A percentile compares a stretch with the other conserved stretches of the same genome.
These are phyloP conservation scores for Cyrtodaria siliqua DNA, from an alignment of 2,888 invertebrate species.

Conservation along the genomic window DNA sequence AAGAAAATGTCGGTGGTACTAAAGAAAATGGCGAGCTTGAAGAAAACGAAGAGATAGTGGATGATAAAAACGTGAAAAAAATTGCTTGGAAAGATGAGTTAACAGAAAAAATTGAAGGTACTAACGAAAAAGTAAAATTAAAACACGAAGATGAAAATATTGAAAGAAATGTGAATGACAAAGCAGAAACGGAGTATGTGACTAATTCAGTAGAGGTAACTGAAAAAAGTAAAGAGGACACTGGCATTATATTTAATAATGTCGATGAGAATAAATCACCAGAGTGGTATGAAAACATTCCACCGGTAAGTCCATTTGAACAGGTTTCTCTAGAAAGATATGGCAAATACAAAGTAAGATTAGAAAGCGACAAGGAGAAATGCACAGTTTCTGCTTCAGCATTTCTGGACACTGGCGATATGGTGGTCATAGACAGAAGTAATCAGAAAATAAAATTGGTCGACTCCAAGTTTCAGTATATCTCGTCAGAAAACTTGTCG, in stretches of 20 bases:
- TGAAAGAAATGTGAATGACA: background rate
- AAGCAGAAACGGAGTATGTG: constrained; percentile 5
- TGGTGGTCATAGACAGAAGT: constrained; percentile 49
- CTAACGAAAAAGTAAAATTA: too few relatives aligned
- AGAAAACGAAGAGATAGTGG: too few relatives aligned
- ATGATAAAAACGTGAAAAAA: too few relatives aligned
- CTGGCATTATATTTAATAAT: too few relatives aligned
- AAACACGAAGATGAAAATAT: background rate
- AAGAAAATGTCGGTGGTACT: too few relatives aligned
- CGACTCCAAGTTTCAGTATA: constrained; percentile 47
- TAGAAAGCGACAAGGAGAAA: constrained; percentile 38
- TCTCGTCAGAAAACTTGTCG: constrained; percentile 43
- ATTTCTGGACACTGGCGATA: constrained; percentile 48
- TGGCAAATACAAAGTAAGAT: constrained; percentile 55
- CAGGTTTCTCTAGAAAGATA: constrained; percentile 25
- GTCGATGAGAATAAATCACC: background rate
- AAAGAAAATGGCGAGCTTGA: too few relatives aligned
- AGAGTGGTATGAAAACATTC: too few relatives aligned
- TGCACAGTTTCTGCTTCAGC: constrained; percentile 46
- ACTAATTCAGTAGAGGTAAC: background rate
- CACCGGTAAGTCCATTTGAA: constrained; percentile 18
- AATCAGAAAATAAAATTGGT: constrained; percentile 53
- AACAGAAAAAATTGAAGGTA: background rate
- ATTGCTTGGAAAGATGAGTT: background rate
- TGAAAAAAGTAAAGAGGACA: background rate